phyloP scores from a whole-genome alignment of 2,888 invertebrate genomes.

The Ischnura elegans region DNA sequence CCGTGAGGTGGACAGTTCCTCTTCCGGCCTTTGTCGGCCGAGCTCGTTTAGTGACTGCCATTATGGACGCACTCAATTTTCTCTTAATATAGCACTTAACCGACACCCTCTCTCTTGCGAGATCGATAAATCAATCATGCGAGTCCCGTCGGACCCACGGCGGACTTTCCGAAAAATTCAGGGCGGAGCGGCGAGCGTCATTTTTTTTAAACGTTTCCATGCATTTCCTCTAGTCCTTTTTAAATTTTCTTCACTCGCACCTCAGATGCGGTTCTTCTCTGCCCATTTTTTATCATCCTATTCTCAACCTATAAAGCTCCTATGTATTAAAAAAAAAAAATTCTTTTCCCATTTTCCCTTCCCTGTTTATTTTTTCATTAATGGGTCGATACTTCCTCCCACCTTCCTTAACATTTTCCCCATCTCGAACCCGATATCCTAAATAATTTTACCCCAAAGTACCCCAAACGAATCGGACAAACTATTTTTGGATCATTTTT shows the following conservation, averaged over 20 bases:
- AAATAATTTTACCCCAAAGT: no score
- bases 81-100: constrained; percentile 65
- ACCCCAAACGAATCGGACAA: no score
- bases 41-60: neutral
- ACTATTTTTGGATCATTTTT: no score
- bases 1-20: constrained; percentile 3
- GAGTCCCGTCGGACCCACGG: neutral
- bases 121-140: constrained; percentile 63
- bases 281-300: neutral
- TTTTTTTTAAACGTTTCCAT: neutral
- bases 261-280: neutral
- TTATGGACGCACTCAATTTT: constrained; percentile 51
- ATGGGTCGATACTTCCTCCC: neutral
- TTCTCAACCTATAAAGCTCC: neutral
- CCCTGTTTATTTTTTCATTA: constrained; percentile 20
- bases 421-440: no score
- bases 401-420: neutral
- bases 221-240: neutral
- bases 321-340: no score
- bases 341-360: neutral
- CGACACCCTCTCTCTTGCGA: neutral
- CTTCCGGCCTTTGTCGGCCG: neutral
- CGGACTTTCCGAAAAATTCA: neutral
- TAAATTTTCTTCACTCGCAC: constrained; percentile 4
- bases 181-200: neutral